phyloP scores from a whole-genome alignment of 2,888 invertebrate species.

The Limnephilus auricula region DNA sequence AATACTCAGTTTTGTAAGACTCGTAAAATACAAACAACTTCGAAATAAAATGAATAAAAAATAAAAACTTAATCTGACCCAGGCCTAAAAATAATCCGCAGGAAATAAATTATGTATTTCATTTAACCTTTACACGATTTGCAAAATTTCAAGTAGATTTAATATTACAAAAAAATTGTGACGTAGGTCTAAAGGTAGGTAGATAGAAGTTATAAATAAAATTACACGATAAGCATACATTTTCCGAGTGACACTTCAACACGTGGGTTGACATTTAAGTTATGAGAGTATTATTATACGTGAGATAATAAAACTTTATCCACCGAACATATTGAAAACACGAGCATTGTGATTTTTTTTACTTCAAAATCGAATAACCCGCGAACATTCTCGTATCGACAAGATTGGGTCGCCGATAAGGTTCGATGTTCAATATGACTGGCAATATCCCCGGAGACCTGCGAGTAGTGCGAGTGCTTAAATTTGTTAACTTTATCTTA shows the following conservation, averaged over 20 bases:
- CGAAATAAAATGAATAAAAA: too few relatives aligned
- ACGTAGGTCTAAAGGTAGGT: too few relatives aligned
- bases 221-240: too few relatives aligned
- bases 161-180: too few relatives aligned
- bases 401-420: constrained; percentile 23
- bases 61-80: too few relatives aligned
- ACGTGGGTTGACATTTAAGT: background rate
- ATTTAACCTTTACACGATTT: too few relatives aligned
- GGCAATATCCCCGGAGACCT: background rate
- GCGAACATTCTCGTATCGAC: constrained; percentile 1
- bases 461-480: background rate
- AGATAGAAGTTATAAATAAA: background rate
- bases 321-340: background rate
- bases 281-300: background rate
- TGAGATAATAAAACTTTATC: background rate
- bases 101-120: too few relatives aligned
- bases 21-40: too few relatives aligned
- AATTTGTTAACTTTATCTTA: constrained; percentile 35
- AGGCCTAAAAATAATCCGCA: too few relatives aligned
- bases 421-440: constrained; percentile 14
- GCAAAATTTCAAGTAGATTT: too few relatives aligned
- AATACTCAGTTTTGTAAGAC: too few relatives aligned
- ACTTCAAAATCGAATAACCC: background rate
- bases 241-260: too few relatives aligned
- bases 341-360: background rate